These are phyloP conservation scores for Mormyrops boulengeri DNA, from an alignment of 2,797 vertebrate genomes.

Conservation along the genomic window DNA sequence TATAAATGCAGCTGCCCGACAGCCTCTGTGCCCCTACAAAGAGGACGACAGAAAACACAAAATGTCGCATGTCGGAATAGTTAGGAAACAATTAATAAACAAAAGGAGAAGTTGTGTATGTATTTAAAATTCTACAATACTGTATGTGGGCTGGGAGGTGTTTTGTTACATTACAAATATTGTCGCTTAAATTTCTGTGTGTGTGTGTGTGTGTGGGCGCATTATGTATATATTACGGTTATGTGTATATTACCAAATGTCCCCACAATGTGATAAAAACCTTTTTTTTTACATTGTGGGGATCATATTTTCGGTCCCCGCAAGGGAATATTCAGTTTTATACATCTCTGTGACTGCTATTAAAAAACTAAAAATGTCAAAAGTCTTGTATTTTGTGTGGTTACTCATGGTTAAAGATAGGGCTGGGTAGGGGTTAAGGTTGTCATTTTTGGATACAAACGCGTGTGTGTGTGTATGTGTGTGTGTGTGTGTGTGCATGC, in stretches of 20 bases:
- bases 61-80: neutral
- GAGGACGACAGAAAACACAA: neutral
- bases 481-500: neutral
- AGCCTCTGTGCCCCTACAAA: neutral
- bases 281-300: neutral
- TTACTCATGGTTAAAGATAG: neutral
- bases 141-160: neutral
- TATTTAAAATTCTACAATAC: neutral
- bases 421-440: neutral
- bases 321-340: neutral
- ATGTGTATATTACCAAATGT: neutral
- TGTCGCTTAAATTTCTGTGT: neutral
- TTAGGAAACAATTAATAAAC: neutral
- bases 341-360: neutral
- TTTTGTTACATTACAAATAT: neutral
- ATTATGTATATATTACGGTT: neutral
- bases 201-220: neutral
- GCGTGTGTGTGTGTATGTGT: too few species aligned
- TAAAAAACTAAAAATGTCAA: neutral
- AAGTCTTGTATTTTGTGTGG: neutral
- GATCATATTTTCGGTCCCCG: neutral
- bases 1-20: neutral
- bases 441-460: neutral
- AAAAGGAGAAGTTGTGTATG: neutral
- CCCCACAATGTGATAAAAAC: neutral